A percentile compares a stretch with the other conserved stretches of the same genome.
These are phyloP conservation scores for Pteronura brasiliensis DNA, from an alignment of 2,113 vertebrate species.

Conservation along the genomic window DNA sequence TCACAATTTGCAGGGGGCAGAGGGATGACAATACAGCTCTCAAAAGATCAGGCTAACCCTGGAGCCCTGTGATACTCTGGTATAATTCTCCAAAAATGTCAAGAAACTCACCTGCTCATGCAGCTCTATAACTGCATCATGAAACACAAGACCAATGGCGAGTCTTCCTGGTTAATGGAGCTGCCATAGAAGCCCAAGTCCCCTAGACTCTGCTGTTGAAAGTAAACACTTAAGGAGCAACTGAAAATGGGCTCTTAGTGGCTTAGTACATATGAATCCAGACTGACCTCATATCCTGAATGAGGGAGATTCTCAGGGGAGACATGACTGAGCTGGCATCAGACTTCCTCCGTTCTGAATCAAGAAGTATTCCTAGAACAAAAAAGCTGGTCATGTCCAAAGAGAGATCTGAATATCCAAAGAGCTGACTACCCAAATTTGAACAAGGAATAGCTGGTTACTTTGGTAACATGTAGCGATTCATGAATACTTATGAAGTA, in stretches of 20 bases:
- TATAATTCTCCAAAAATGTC: not conserved
- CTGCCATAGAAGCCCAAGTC: not conserved
- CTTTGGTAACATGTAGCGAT: not conserved
- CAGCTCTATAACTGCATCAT: not conserved
- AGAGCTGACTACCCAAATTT: not conserved
- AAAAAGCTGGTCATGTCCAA: slow-evolving; percentile 52
- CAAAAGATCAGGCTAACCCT: not conserved
- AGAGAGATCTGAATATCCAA: slow-evolving; percentile 12
- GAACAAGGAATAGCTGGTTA: not conserved
- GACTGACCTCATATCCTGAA: slow-evolving; percentile 97
- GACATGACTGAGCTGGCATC: slow-evolving; percentile 92
- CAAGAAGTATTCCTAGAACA: slow-evolving; percentile 91
- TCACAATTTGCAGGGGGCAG: not conserved
- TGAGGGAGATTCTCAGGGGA: slow-evolving; percentile 93
- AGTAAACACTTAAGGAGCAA: not conserved
- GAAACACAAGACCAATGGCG: not conserved
- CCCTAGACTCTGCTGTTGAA: not conserved
- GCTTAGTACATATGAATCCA: not conserved
- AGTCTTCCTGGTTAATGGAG: not conserved
- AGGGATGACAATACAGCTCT: not conserved
- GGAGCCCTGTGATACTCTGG: not conserved
- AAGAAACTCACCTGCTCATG: not conserved
- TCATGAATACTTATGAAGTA: slow-evolving; percentile 26
- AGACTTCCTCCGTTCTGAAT: slow-evolving; percentile 96
- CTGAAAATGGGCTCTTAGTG: not conserved